phyloP scores from a whole-genome alignment of 2,113 vertebrate species.

The Panthera leo region DNA sequence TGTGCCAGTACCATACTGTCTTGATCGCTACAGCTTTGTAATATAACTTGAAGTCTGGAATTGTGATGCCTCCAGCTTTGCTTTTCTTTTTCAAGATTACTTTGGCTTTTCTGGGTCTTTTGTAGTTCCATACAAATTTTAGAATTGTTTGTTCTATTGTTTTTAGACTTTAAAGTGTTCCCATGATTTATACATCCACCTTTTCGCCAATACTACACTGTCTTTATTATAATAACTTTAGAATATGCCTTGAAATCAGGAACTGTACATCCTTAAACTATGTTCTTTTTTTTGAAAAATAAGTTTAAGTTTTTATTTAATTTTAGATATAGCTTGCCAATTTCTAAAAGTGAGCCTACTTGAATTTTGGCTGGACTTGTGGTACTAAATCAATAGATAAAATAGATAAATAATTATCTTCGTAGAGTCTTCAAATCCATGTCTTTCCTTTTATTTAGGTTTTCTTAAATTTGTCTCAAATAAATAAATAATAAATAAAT shows the following conservation, averaged over 20 bases:
- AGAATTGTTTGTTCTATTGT: not conserved
- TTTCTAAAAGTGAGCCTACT: conserved; percentile 2
- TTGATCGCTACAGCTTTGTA: not conserved
- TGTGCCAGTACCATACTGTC: not conserved
- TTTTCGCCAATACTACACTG: not conserved
- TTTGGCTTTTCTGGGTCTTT: not conserved
- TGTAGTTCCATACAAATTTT: not conserved
- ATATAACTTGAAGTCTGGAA: not conserved
- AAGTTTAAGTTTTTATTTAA: not conserved
- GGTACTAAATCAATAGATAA: not conserved
- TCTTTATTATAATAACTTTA: conserved; percentile 3
- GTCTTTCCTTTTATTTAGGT: not conserved
- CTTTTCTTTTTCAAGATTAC: not conserved
- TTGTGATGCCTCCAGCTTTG: not conserved
- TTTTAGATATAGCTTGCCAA: not conserved
- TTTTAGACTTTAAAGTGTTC: not conserved
- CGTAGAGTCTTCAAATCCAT: not conserved
- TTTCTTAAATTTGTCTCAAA: conserved; percentile 26
- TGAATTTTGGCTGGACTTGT: not conserved
- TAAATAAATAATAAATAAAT: no score
- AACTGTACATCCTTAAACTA: not conserved
- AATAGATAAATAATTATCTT: not conserved
- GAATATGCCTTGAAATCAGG: not conserved
- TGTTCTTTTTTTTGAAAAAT: not conserved
- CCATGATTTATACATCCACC: not conserved